Evolutionary conservation across 2,113 vertebrate genomes (phyloP), one percentile per base, ranked within the genome.

Genomic region (Anguilla rostrata): DNA sequence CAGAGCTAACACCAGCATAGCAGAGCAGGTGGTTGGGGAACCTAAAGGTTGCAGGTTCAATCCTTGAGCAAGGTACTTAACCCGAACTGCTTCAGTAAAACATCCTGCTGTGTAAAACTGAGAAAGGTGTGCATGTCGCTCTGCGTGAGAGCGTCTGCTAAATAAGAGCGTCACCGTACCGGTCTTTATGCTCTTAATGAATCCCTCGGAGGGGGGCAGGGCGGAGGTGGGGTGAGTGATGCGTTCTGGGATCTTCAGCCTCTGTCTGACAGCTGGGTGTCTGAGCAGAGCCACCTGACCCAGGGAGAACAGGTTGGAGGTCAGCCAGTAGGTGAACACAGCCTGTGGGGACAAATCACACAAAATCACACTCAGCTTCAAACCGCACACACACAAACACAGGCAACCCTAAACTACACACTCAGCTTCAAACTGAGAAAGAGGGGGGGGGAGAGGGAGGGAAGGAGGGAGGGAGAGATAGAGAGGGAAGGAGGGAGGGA

Each of bases 241-340:
- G 81, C 90, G 95, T 9, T 93, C 92, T 0, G 97, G 97, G 88
- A 98, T 97, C 20, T 71, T 88, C 12, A 98, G 90, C 84, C 83
- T 89, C 2, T 92, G 8, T 63, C 97, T 95, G 78, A 97, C 87
- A 0, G 90, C 80, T 0, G 97, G 96, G 66, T 97, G 91, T 46
- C 87, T 95, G 57, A 98, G 95, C 88, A 98, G 91, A 1, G 90
- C 91, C 57, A 98, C 95, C 89, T 98, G 97, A 39, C 83, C 90
- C 94, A 98, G 89, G 0, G 97, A 96, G 90, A 98, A 97, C 89
- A 94, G 14, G 88, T 98, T 98, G 20, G 97, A 98, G 75, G 96
- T 97, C 66, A 97, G 46, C 97, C 97, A 98, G 91, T 98, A 98
- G n/a, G 96, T 95, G 87, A 97, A 97, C 81, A 81, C 56, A 18